Conservation (phyloP, 2,888 invertebrate species). For the Cepaea hortensis region DNA sequence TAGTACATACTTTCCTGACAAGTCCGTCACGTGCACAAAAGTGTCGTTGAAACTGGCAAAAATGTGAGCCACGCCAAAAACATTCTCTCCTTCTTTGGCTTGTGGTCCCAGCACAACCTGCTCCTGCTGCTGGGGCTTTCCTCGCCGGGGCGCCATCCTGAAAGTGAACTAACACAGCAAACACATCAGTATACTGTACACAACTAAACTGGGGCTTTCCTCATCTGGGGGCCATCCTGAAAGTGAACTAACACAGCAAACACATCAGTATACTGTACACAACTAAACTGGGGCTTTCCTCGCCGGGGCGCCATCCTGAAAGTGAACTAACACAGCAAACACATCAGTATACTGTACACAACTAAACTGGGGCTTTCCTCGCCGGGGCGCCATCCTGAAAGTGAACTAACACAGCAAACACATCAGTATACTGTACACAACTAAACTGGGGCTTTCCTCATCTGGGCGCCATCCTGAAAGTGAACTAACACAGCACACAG, state of each 20-base stretch:
- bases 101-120: slow-evolving; percentile 97
- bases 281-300: slow-evolving; percentile 94
- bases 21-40: slow-evolving; percentile 99
- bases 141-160: slow-evolving; percentile 96
- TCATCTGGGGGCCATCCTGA: slow-evolving; percentile 85
- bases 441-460: slow-evolving; percentile 77
- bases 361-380: slow-evolving; percentile 96
- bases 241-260: too few species aligned
- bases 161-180: background rate
- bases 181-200: too few species aligned
- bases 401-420: too few species aligned
- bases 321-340: too few species aligned
- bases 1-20: slow-evolving; percentile 87
- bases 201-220: too few species aligned
- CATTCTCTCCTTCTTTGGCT: slow-evolving; percentile 96
- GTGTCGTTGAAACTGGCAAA: slow-evolving; percentile 99
- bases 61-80: slow-evolving; percentile 99
- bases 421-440: too few species aligned
- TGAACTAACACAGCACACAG: too few species aligned
- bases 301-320: slow-evolving; percentile 94
- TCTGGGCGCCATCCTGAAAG: slow-evolving; percentile 82
- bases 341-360: too few species aligned
- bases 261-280: too few species aligned
- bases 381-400: slow-evolving; percentile 91
- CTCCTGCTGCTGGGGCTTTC: slow-evolving; percentile 95